Conservation (phyloP, 2,113 vertebrate genomes). For the Hypocryptadius cinnamomeus region DNA sequence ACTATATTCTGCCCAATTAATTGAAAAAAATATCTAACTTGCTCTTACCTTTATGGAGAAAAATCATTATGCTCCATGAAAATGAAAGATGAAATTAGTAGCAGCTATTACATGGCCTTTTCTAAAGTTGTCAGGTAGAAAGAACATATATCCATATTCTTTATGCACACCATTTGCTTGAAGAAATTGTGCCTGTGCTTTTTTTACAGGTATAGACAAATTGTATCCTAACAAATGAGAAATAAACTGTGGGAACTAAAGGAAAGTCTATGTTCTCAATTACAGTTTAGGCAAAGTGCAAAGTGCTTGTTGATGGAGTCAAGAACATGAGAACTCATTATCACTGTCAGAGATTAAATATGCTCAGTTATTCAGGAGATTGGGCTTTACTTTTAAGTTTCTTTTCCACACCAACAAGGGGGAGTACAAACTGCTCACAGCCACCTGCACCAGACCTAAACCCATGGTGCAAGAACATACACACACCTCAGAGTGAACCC, state of each 20-base stretch:
- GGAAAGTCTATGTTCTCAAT: background rate
- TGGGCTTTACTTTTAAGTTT: background rate
- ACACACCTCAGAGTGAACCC: background rate
- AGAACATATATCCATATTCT: background rate
- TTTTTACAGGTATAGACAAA: background rate
- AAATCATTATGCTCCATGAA: background rate
- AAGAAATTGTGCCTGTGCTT: background rate
- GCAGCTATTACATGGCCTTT: background rate
- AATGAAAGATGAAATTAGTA: background rate
- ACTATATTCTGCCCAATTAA: background rate
- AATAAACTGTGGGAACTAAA: background rate
- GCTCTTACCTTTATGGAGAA: background rate
- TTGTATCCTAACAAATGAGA: background rate
- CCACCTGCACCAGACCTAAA: background rate
- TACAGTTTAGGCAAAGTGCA: background rate
- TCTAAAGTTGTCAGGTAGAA: background rate
- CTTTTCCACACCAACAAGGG: background rate
- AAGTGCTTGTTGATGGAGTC: background rate
- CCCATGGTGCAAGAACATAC: background rate
- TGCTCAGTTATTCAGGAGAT: background rate
- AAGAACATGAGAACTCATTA: background rate
- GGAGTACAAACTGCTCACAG: background rate
- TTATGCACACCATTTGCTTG: background rate
- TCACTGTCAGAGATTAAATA: background rate
- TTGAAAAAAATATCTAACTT: background rate